Evolutionary conservation across 2,888 invertebrate species (phyloP), one percentile per base, ranked within the genome.

Genomic region (Cactoblastis cactorum): DNA sequence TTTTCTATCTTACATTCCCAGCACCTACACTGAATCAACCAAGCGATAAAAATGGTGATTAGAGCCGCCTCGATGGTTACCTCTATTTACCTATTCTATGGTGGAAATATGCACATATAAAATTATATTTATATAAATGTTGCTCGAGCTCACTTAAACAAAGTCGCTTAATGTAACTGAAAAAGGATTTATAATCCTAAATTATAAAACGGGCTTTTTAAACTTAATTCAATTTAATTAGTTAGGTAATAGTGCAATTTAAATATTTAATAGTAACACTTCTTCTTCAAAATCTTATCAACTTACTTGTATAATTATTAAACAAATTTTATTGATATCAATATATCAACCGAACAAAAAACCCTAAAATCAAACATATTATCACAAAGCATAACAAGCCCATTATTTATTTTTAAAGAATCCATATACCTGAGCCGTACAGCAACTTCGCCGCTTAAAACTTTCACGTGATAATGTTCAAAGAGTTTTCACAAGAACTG

Each of bases 401-500:
- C 15, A 28, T 22, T 28, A 22, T 8, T 43, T n/a, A 28, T 37
- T 47, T 28, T 9, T 28, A n/a, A 43, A 51, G 34, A 34, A 33
- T 19, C 38, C 50, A 35, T 53, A 58, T 77, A 77, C 77, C 77
- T 77, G 77, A 68, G 62, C 52, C 53, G 58, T 62, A 61, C 58
- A 56, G 59, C 55, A 62, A 41, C 70, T 71, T 71, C 67, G 76
- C 74, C 66, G 60, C 67, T 67, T 76, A 69, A 69, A 74, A 73
- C 63, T 68, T 65, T 72, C 81, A 83, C 82, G 80, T 63, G 65
- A 70, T 65, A 75, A 70, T 73, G 76, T 83, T 80, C 74, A 71
- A 37, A 80, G 65, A 71, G 73, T 74, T 79, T 74, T 79, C 85
- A 82, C 77, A 82, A 84, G 68, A 82, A 82, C 80, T 76, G 67